Percentiles rank a stretch among this genome's conserved stretches.
These are phyloP conservation scores for Cariama cristata DNA, from an alignment of 2,113 vertebrate genomes.

Conservation along the genomic window DNA sequence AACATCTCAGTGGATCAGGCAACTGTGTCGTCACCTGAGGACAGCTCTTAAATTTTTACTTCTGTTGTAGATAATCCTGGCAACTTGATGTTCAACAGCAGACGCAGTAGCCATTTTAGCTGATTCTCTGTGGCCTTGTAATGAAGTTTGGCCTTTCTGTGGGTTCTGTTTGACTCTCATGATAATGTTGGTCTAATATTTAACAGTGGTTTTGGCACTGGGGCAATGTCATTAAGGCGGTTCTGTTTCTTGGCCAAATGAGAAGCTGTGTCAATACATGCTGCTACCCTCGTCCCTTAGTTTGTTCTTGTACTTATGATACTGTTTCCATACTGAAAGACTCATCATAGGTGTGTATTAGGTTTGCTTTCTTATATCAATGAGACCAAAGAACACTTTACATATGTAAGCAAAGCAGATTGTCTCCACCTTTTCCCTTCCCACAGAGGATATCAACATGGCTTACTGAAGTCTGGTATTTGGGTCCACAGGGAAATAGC, in stretches of 20 bases:
- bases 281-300: background rate
- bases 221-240: background rate
- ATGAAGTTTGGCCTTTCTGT: background rate
- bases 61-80: background rate
- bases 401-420: background rate
- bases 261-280: background rate
- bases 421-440: background rate
- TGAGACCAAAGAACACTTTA: background rate
- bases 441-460: background rate
- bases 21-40: background rate
- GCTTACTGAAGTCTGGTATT: background rate
- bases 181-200: background rate
- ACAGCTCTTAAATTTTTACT: background rate
- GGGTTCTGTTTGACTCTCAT: background rate
- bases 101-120: background rate
- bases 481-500: background rate
- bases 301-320: background rate
- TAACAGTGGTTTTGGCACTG: background rate
- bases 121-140: background rate
- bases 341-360: background rate
- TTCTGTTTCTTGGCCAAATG: background rate
- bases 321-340: background rate
- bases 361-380: background rate
- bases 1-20: background rate
- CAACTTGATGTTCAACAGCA: background rate